Percentiles rank a stretch among this genome's conserved stretches.
phyloP scores from a whole-genome alignment of 64 coral and sea anemone genomes.

The Acropora tenuis region DNA sequence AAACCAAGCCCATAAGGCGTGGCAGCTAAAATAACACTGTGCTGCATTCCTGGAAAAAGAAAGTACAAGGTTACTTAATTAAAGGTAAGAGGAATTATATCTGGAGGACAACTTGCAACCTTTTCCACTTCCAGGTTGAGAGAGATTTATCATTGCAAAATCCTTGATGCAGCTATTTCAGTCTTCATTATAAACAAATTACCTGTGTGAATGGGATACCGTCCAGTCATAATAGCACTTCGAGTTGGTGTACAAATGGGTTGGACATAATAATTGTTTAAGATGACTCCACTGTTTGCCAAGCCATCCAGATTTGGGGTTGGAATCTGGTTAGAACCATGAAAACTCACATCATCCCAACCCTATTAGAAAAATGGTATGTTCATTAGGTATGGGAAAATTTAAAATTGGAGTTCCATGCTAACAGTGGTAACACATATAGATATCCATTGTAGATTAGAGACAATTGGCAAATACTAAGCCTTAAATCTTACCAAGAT shows the following conservation, averaged over 20 bases:
- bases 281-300: constrained; percentile 77
- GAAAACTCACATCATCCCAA: constrained; percentile 80
- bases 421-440: too few relatives aligned
- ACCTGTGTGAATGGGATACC: constrained; percentile 92
- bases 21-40: constrained; percentile 71
- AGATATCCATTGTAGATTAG: too few relatives aligned
- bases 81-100: too few relatives aligned
- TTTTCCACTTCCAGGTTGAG: too few relatives aligned
- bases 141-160: too few relatives aligned
- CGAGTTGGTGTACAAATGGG: constrained; percentile 81
- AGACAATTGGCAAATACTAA: too few relatives aligned
- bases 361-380: constrained; percentile 1
- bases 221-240: constrained; percentile 88
- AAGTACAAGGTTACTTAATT: background rate
- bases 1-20: constrained; percentile 84
- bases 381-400: background rate
- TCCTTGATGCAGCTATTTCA: too few relatives aligned
- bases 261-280: constrained; percentile 90
- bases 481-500: too few relatives aligned
- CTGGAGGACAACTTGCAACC: too few relatives aligned
- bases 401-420: too few relatives aligned
- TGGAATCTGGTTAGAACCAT: constrained; percentile 81
- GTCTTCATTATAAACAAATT: background rate
- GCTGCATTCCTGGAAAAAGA: constrained; percentile 77
- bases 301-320: constrained; percentile 85